Evolutionary conservation across 1,140 invertebrate genomes (phyloP), one percentile per base, ranked within the genome.

Genomic region (Pectinophora gossypiella): DNA sequence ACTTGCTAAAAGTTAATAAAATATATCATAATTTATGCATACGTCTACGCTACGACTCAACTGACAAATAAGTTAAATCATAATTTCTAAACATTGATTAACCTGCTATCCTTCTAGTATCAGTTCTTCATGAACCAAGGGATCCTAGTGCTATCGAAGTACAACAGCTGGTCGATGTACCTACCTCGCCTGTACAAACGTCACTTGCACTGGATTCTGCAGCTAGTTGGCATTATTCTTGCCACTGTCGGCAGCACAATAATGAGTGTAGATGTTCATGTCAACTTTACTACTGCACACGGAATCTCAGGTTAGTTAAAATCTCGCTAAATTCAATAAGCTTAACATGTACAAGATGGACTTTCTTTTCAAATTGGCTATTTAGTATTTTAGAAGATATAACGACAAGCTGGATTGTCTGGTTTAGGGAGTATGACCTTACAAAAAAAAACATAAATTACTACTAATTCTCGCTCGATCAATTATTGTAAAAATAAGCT

Each of bases 101-200:
- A n/a, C n/a, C n/a, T 23, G 22, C 10, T 51, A 40, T 44, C 20
- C 19, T 70, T 71, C 15, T 58, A 71, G 68, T 71, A 71, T 40
- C 68, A 71, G 55, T 54, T 68, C 44, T 56, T 65, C 35, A 68
- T 71, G 64, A 59, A 54, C 45, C 62, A 68, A 51, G 68, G 57
- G 10, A 65, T 52, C n/a, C 21, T 71, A 13, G 35, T 60, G 6
- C 13, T 68, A 6, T 62, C 64, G 0, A 54, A 55, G 15, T 64
- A 56, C 51, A 71, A 71, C 40, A 59, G 57, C 18, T 71, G 64
- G 64, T 63, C 64, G 1, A 57, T 65, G 32, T 63, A 56, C 13
- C 19, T 71, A 1, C 42, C 23, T 6, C 45, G 48, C n/a, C 35
- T 32, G 0, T 35, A 61, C 13, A 60, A 50, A 19, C 62, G 32